Base-by-base conservation (phyloP, 2,888 invertebrate genomes). In the Lochmaea crataegi region DNA sequence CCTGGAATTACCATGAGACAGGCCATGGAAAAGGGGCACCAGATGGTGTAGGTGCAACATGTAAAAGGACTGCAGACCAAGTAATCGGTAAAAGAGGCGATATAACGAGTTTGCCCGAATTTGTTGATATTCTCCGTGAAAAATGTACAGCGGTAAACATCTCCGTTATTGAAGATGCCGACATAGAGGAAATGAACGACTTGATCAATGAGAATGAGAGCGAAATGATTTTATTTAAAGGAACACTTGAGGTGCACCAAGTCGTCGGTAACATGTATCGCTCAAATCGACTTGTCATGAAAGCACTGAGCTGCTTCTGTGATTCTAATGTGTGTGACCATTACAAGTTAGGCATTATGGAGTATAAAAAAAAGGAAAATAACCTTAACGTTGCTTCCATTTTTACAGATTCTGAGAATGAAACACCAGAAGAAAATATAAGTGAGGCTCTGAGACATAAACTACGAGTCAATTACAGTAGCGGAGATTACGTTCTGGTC, bases 21-120 rank as follows among this genome's bases (percentile, higher is more conserved):
- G 83, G 84, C 7, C 83, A 83, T 71, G 83, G 84, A 2, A 83
- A 84, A 71, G 83, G 83, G 22, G 82, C 83, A 58, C 82, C 84
- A 7, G 82, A 84, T 81, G 83, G 83, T 68, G 74, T 84, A 61
- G 83, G 84, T 10, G 84, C 80, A 18, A 79, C 79, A 7, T 83
- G 83, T 71, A n/a, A 41, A 41, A 9, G 41, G 4, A 41, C 41
- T 6, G 41, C 41, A 41, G 41, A 41, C 9, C 41, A 41, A 41
- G 41, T 41, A 9, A 41, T 41, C 4, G 41, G n/a, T n/a, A n/a
- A 66, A 66, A 81, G 81, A 79, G 78, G 75, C 63, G 83, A 84
- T 76, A 78, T 84, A 45, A 79, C 81, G 57, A 76, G 80, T 56
- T 73, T 81, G 32, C 68, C 4, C 41, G 9, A 4, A 4, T 51